Evolutionary conservation across 1,140 invertebrate species (phyloP), one percentile per base, ranked within the genome.

Genomic region (Neotoxoptera formosana): DNA sequence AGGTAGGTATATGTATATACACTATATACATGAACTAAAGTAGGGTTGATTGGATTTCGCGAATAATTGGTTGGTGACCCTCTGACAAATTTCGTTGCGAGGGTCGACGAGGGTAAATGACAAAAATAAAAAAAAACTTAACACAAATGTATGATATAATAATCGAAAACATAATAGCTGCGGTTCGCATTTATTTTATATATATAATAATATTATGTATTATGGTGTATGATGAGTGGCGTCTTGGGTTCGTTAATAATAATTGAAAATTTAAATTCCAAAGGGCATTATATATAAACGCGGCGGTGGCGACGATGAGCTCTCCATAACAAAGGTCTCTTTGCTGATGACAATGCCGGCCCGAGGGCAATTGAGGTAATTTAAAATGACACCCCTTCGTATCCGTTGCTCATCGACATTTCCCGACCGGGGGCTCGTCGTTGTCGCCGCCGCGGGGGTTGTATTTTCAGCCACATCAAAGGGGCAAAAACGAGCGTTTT

Each of bases 301-400:
- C 41, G 41, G 41, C 41, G 60, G 36, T n/a, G 41, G 48, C 87
- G 48, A 89, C 25, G 87, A 53, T 51, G 48, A 89, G 87, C 34
- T 60, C 34, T 60, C 25, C 36, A 60, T 90, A 90, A 90, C 88
- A 90, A 90, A 90, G 53, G 60, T 76, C 45, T 48, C 67, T 76
- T 91, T 91, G 90, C 67, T 67, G 56, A 92, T 92, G 91, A 92
- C 91, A 92, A 92, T 92, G 36, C n/a, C n/a, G 48, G 81, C 76
- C 36, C 34, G n/a, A 53, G 81, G 76, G 81, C 91, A 41, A 83
- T 53, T 34, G 76, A 83, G 81, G 48, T 56, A 93, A 93, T 93
- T 93, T 93, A 86, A 93, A 93, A 93, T 84, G 76, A 86, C 91
- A 86, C 91, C 91, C 91, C 91, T 93, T 84, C 34, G 48, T 81